Percentiles rank a stretch among this genome's conserved stretches.
These are phyloP conservation scores for Lasiommata megera DNA, from an alignment of 2,888 invertebrate genomes.

Conservation along the genomic window DNA sequence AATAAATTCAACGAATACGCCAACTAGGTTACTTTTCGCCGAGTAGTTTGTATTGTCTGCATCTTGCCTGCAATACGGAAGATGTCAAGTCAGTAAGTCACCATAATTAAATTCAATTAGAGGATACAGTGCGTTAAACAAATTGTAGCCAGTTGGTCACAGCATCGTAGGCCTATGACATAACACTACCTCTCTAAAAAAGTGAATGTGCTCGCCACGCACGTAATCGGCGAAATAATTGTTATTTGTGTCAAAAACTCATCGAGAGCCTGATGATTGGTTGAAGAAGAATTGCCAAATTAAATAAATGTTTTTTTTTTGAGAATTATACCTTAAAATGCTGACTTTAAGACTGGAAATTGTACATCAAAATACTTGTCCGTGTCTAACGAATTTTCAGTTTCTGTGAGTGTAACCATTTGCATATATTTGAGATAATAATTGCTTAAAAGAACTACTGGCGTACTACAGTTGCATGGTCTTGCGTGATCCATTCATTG, in stretches of 20 bases:
- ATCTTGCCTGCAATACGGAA: too few relatives aligned
- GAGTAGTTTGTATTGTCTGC: too few relatives aligned
- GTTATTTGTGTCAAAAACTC: conserved; percentile 48
- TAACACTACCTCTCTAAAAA: conserved; percentile 51
- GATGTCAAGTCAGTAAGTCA: background rate
- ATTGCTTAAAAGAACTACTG: background rate
- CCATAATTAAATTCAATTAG: conserved; percentile 1
- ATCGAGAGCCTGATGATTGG: conserved; percentile 44
- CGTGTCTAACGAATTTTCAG: background rate
- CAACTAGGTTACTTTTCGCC: too few relatives aligned
- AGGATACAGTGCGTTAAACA: conserved; percentile 7
- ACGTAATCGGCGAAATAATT: conserved; percentile 58
- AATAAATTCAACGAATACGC: too few relatives aligned
- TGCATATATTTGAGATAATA: background rate
- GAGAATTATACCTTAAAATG: background rate
- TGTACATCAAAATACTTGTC: background rate
- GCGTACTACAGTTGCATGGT: background rate
- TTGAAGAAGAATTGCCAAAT: background rate
- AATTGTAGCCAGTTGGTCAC: background rate
- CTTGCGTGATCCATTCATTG: conserved; percentile 5
- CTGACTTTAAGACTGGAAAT: background rate
- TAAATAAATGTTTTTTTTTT: background rate
- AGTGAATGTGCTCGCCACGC: conserved; percentile 58
- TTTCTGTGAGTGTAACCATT: background rate
- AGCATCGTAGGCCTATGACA: conserved; percentile 10